phyloP scores from a whole-genome alignment of 2,113 vertebrate genomes.

The Rostratula benghalensis region DNA sequence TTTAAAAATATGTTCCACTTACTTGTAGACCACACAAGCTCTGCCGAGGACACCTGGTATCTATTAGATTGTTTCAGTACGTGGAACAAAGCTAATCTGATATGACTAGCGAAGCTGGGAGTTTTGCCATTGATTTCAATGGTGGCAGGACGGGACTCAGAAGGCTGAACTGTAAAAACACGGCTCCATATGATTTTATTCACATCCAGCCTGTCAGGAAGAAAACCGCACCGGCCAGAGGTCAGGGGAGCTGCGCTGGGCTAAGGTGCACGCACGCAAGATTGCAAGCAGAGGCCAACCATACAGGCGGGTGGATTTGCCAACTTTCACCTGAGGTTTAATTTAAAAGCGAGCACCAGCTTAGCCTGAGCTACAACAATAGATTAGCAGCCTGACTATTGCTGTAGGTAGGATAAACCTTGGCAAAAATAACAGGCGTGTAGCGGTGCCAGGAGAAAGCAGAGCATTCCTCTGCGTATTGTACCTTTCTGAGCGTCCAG shows the following conservation, averaged over 20 bases:
- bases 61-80: slow-evolving; percentile 58
- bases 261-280: background rate
- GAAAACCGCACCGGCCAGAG: background rate
- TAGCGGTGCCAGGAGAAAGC: background rate
- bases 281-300: background rate
- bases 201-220: slow-evolving; percentile 37
- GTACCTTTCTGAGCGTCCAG: background rate
- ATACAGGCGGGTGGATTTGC: background rate
- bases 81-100: slow-evolving; percentile 55
- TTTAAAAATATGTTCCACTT: slow-evolving; percentile 54
- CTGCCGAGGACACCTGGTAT: slow-evolving; percentile 52
- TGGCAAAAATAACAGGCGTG: background rate
- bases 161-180: slow-evolving; percentile 57
- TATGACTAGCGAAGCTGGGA: slow-evolving; percentile 35
- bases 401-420: background rate
- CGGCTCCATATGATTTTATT: slow-evolving; percentile 47
- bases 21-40: slow-evolving; percentile 62
- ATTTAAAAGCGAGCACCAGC: slow-evolving; percentile 29
- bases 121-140: slow-evolving; percentile 45
- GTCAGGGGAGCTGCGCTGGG: background rate
- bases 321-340: slow-evolving; percentile 40
- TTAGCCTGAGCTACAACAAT: background rate
- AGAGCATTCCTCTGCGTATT: background rate
- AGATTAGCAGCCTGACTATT: slow-evolving; percentile 13
- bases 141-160: slow-evolving; percentile 29